Base-by-base conservation (phyloP, 2,797 vertebrate species). In the Myoxocephalus aenaeus region DNA sequence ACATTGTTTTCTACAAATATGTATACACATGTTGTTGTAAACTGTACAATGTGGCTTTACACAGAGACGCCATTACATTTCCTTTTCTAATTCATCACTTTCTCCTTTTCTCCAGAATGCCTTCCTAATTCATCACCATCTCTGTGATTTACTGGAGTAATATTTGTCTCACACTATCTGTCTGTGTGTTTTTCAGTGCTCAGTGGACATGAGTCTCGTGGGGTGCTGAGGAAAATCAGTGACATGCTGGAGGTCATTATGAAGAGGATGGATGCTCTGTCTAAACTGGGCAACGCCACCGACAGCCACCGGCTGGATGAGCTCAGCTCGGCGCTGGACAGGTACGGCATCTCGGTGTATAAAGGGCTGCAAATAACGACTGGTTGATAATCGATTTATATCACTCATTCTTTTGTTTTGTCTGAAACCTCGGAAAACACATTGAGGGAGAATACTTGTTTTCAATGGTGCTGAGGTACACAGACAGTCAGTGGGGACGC, bases 181-280 rank as follows among this genome's bases (percentile, higher is more conserved):
- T 58, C 4, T 32, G 0, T 75, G 13, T 72, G 14, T 73, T 53
- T 76, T 68, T 58, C 90, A 99, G 97, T 98, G 87, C 87, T 95
- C 36, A 95, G 96, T 0, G 93, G 96, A 0, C 94, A 95, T 13
- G 98, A 99, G 89, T 98, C 97, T 65, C 96, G 98, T 0, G 96
- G 97, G 14, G 94, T 97, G 78, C 95, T 99, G 85, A 95, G 96
- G 68, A 96, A 96, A 89, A 99, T 99, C 96, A 98, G 96, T 5
- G 97, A 99, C 87, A 97, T 98, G 95, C 88, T 99, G 94, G 98
- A 99, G 93, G 93, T 97, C 92, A 96, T 99, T 85, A 94, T 96
- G 95, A 98, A 96, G 90, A 96, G 96, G 82, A 96, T 99, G 94
- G 98, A 99, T 77, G 74, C 93, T 25, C 93, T 99, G 88, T 96